Evolutionary conservation across 2,888 invertebrate genomes (phyloP).

Genomic region (Polydrusus pterygomalis): DNA sequence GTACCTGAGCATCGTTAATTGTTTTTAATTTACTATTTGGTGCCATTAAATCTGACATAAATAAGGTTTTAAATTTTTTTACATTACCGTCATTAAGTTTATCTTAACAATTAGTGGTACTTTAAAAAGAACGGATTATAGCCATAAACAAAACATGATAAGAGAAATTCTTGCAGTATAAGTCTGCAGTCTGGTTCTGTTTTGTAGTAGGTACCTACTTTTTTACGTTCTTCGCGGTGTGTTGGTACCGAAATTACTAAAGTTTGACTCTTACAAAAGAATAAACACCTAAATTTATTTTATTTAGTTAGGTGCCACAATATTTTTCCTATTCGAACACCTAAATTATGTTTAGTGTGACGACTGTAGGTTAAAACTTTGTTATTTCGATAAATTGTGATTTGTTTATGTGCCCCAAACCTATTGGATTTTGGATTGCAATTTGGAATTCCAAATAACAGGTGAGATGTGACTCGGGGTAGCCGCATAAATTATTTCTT

Average conservation of each 20-base stretch:
- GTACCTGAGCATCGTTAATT: constrained; percentile 14
- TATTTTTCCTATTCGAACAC: background rate
- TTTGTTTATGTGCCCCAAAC: background rate
- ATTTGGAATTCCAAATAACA: background rate
- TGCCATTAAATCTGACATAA: background rate
- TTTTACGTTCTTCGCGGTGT: background rate
- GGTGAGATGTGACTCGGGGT: background rate
- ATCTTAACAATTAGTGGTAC: background rate
- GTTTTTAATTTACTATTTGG: background rate
- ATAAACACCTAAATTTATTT: background rate
- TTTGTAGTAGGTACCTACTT: no score
- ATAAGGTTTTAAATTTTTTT: background rate
- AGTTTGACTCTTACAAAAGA: background rate
- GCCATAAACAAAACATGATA: background rate
- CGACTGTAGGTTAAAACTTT: background rate
- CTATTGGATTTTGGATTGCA: background rate
- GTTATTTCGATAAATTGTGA: background rate
- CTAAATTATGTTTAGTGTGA: background rate
- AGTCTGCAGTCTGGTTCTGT: no score
- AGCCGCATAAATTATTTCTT: no score
- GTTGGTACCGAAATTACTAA: background rate
- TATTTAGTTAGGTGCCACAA: background rate
- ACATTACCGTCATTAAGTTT: background rate
- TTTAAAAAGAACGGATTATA: background rate
- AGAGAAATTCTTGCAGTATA: background rate